Conservation (phyloP, 2,888 invertebrate species). For the Vesta saturnalis region DNA sequence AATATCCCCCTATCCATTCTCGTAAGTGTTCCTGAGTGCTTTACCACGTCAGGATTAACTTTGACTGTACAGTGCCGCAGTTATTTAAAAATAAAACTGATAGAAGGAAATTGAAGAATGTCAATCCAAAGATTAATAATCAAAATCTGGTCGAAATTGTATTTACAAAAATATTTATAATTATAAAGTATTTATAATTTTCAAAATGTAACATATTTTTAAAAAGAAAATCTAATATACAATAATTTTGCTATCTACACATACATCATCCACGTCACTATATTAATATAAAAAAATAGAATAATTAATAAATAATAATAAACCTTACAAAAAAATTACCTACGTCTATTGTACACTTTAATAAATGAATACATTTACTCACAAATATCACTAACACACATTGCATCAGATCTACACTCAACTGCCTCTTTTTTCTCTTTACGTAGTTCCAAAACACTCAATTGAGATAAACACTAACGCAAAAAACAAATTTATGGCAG, state of each 20-base stretch:
- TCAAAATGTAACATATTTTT: no score
- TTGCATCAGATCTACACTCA: background rate
- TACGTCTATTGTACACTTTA: background rate
- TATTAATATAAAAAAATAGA: background rate
- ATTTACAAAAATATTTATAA: background rate
- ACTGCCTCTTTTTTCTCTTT: background rate
- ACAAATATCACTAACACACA: background rate
- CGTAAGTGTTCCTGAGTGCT: no score
- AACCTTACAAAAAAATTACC: background rate
- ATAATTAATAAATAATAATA: slow-evolving; percentile 9
- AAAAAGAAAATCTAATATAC: no score
- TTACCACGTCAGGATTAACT: no score
- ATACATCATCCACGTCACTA: no score
- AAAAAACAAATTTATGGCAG: slow-evolving; percentile 13
- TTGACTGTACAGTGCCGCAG: no score
- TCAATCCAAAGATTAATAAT: background rate
- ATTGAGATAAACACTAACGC: no score
- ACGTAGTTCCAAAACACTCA: background rate
- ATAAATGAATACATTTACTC: background rate
- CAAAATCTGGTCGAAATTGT: background rate
- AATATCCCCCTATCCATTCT: no score
- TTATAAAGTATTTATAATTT: no score
- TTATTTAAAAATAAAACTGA: no score
- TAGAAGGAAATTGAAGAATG: no score
- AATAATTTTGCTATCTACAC: no score